Evolutionary conservation across 2,888 invertebrate genomes (phyloP).

Genomic region (Helleia helle): DNA sequence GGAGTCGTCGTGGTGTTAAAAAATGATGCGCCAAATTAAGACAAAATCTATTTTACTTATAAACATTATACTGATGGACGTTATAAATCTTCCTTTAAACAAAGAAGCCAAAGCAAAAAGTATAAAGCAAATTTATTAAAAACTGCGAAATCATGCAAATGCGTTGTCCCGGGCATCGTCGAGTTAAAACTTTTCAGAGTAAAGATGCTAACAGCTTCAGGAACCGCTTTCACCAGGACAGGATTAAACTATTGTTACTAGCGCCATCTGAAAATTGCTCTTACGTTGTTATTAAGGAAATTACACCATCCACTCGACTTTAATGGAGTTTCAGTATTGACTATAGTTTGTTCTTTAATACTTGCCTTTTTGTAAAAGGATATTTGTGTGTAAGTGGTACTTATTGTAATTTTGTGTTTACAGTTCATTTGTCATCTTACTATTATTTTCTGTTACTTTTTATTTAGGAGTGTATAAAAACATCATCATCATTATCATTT

Average conservation of each 20-base stretch:
- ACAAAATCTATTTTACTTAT: too few relatives aligned
- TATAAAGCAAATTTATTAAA: conserved; percentile 7
- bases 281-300: not conserved
- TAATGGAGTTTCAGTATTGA: not conserved
- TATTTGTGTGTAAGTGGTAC: too few relatives aligned
- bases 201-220: not conserved
- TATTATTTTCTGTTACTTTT: too few relatives aligned
- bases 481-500: too few relatives aligned
- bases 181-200: conserved; percentile 3
- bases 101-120: not conserved
- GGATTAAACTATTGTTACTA: not conserved
- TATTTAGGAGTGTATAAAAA: too few relatives aligned
- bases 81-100: too few relatives aligned
- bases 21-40: too few relatives aligned
- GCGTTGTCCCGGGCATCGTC: not conserved
- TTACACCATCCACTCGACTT: conserved; percentile 1
- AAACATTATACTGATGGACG: too few relatives aligned
- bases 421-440: too few relatives aligned
- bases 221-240: not conserved
- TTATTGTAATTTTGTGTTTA: too few relatives aligned
- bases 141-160: conserved; percentile 7
- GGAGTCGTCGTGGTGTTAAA: too few relatives aligned
- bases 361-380: too few relatives aligned
- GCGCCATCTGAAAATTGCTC: not conserved
- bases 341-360: not conserved